Evolutionary conservation across 1,140 invertebrate genomes (phyloP).

Genomic region (Papilio xuthus): DNA sequence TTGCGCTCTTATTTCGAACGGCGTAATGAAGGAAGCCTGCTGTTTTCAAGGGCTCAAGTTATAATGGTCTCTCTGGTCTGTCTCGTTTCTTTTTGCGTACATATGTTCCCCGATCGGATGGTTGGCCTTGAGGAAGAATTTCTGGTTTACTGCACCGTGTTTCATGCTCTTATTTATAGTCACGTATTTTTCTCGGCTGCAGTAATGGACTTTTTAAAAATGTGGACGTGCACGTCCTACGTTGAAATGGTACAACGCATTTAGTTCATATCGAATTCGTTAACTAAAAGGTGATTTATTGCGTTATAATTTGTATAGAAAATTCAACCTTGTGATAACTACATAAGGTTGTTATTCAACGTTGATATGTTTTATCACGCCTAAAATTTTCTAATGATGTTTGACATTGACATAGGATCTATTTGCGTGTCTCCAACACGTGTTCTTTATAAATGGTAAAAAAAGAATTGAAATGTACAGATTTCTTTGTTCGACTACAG

Average conservation of each 20-base stretch:
- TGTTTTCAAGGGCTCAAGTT: slow-evolving; percentile 55
- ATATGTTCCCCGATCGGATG: slow-evolving; percentile 77
- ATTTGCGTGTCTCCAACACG: slow-evolving; percentile 29
- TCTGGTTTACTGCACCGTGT: slow-evolving; percentile 60
- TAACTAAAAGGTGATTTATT: slow-evolving; percentile 31
- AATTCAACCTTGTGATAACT: not conserved
- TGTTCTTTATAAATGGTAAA: slow-evolving; percentile 29
- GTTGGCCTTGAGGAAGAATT: slow-evolving; percentile 72
- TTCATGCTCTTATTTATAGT: slow-evolving; percentile 68
- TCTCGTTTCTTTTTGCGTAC: slow-evolving; percentile 69
- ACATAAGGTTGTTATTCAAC: slow-evolving; percentile 13
- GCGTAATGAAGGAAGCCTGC: slow-evolving; percentile 62
- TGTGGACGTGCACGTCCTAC: slow-evolving; percentile 35
- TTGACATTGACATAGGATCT: slow-evolving; percentile 38
- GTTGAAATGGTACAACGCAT: slow-evolving; percentile 34
- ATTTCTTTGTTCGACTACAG: slow-evolving; percentile 15
- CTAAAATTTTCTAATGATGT: slow-evolving; percentile 29
- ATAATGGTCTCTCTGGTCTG: slow-evolving; percentile 50
- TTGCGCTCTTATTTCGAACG: slow-evolving; percentile 47
- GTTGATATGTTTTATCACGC: not conserved
- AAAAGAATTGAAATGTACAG: slow-evolving; percentile 7
- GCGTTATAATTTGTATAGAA: not conserved
- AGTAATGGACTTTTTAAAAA: slow-evolving; percentile 42
- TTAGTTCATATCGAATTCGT: slow-evolving; percentile 29
- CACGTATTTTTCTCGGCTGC: slow-evolving; percentile 48